A percentile compares a stretch with the other conserved stretches of the same genome.
These are phyloP conservation scores for Battus philenor DNA, from an alignment of 1,140 invertebrate species.

Conservation along the genomic window DNA sequence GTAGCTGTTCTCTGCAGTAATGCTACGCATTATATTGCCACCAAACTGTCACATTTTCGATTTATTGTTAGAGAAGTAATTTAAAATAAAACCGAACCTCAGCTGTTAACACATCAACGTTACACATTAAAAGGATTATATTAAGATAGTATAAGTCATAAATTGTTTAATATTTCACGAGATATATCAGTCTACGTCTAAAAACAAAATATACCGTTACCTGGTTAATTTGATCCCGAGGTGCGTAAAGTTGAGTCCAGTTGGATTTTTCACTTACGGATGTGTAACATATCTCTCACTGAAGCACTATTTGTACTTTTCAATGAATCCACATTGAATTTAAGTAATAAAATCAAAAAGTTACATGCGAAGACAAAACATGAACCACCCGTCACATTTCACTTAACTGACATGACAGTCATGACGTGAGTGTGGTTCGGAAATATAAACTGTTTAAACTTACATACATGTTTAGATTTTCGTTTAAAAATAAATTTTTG, in stretches of 20 bases:
- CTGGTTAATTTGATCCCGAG: conserved; percentile 44
- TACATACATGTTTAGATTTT: not conserved
- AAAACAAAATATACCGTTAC: conserved; percentile 69
- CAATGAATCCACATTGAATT: conserved; percentile 46
- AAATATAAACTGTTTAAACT: conserved; percentile 15
- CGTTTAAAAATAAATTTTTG: too few species aligned
- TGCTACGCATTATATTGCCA: conserved; percentile 9
- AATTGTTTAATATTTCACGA: conserved; percentile 20
- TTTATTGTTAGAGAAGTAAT: conserved; percentile 1
- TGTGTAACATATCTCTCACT: conserved; percentile 46
- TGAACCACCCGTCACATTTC: conserved; percentile 61
- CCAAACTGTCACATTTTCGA: conserved; percentile 3
- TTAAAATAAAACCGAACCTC: too few species aligned
- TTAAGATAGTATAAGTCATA: conserved; percentile 18
- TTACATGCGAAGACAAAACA: conserved; percentile 63
- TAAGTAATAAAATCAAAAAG: conserved; percentile 65
- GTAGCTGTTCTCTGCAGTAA: too few species aligned
- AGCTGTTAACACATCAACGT: too few species aligned
- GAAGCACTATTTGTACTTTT: conserved; percentile 28
- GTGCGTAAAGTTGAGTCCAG: conserved; percentile 26
- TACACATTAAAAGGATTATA: too few species aligned
- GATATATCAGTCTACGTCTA: conserved; percentile 48
- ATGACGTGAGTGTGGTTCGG: conserved; percentile 39
- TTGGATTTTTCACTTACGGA: conserved; percentile 29
- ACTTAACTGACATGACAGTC: conserved; percentile 37